phyloP scores from a whole-genome alignment of 1,140 invertebrate genomes.

The Calephelis virginiensis region DNA sequence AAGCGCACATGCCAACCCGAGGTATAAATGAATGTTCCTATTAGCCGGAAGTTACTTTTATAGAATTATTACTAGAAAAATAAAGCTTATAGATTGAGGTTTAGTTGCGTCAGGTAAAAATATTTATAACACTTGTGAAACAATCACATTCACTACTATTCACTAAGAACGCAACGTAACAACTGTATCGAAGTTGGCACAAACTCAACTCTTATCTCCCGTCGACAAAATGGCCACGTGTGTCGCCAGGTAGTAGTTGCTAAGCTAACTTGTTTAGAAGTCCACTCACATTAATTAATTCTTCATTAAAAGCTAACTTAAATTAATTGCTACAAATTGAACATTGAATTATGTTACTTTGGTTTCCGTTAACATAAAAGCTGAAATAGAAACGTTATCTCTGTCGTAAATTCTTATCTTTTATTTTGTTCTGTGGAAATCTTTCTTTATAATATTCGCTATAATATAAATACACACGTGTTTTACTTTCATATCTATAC shows the following conservation, averaged over 20 bases:
- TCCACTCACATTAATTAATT: slow-evolving; percentile 43
- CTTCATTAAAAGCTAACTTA: slow-evolving; percentile 37
- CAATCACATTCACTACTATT: slow-evolving; percentile 1
- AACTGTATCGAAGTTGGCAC: slow-evolving; percentile 4
- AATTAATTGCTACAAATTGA: slow-evolving; percentile 41
- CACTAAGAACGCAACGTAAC: not conserved
- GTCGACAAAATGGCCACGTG: slow-evolving; percentile 22
- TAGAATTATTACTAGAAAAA: too few relatives aligned
- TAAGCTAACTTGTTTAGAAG: slow-evolving; percentile 33
- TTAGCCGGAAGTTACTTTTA: too few relatives aligned
- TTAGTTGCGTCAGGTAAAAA: too few relatives aligned
- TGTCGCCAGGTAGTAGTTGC: slow-evolving; percentile 24
- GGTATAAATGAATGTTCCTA: too few relatives aligned
- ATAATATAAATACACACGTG: too few relatives aligned
- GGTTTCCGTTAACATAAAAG: not conserved
- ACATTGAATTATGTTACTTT: slow-evolving; percentile 28
- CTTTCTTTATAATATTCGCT: too few relatives aligned
- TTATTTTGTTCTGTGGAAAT: too few relatives aligned
- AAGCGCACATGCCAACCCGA: too few relatives aligned
- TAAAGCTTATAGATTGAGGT: too few relatives aligned
- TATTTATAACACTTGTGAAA: not conserved
- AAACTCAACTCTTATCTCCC: slow-evolving; percentile 4
- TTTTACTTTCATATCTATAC: too few relatives aligned
- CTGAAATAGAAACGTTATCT: not conserved
- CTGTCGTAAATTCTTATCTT: too few relatives aligned